A percentile compares a stretch with the other conserved stretches of the same genome.
These are phyloP conservation scores for Pentalonia nigronervosa DNA, from an alignment of 1,140 invertebrate genomes.

Conservation along the genomic window DNA sequence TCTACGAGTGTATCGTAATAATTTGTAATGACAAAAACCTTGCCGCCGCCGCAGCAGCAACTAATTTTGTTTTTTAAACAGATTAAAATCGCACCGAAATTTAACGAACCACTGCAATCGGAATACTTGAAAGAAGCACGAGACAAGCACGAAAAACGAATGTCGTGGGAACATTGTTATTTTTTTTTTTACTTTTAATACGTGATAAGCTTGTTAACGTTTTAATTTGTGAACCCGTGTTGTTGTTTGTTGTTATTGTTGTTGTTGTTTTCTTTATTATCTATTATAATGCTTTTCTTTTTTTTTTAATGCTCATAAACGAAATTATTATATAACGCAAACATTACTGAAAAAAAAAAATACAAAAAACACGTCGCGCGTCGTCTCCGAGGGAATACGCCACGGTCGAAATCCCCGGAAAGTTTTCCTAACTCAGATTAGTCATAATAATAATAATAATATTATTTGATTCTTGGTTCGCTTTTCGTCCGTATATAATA, in stretches of 20 bases:
- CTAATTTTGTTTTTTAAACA: constrained; percentile 43
- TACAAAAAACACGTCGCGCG: neutral
- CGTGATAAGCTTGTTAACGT: constrained; percentile 53
- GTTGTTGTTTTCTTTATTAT: constrained; percentile 24
- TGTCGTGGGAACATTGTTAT: constrained; percentile 31
- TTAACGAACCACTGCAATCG: constrained; percentile 44
- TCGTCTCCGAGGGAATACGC: neutral
- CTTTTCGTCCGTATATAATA: no score
- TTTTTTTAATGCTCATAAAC: constrained; percentile 9
- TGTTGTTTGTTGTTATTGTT: neutral
- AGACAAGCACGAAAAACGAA: constrained; percentile 37
- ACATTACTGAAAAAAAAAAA: neutral
- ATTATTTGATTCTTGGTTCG: neutral
- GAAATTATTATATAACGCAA: constrained; percentile 17
- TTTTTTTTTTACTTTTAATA: constrained; percentile 6
- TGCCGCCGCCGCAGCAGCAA: neutral
- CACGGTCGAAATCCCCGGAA: neutral
- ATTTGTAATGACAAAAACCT: neutral
- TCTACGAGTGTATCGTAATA: neutral
- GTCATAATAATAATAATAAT: neutral
- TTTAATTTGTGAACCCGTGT: constrained; percentile 20
- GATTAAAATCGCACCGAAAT: constrained; percentile 43
- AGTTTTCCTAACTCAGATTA: neutral
- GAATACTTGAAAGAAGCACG: constrained; percentile 44
- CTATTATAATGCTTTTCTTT: neutral